Percentiles rank a stretch among this genome's conserved stretches.
phyloP scores from a whole-genome alignment of 2,113 vertebrate species.

The Pseudorasbora parva region DNA sequence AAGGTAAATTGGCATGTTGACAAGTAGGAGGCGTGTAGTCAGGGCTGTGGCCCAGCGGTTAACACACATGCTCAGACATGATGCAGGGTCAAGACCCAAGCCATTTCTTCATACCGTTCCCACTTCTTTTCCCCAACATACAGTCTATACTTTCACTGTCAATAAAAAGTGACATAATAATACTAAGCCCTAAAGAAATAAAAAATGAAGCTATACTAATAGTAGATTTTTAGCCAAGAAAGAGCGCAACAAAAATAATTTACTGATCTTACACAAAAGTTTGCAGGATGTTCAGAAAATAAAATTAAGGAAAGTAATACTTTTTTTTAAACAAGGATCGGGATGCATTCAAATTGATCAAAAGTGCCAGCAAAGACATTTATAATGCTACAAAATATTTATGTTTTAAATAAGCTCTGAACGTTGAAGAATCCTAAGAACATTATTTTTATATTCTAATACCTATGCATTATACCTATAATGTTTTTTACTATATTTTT shows the following conservation, averaged over 20 bases:
- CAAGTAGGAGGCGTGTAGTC: not conserved
- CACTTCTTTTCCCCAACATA: not conserved
- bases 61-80: not conserved
- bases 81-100: not conserved
- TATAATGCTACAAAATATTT: too few species aligned
- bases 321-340: too few species aligned
- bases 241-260: not conserved
- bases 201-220: not conserved
- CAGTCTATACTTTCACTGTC: not conserved
- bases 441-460: too few species aligned
- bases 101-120: not conserved
- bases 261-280: not conserved
- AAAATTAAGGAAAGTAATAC: too few species aligned
- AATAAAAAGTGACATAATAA: not conserved
- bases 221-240: not conserved
- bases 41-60: not conserved
- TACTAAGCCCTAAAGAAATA: too few species aligned
- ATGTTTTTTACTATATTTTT: too few species aligned
- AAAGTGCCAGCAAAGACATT: too few species aligned
- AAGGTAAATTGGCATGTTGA: not conserved
- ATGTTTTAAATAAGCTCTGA: too few species aligned
- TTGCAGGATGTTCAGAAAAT: not conserved
- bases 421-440: too few species aligned
- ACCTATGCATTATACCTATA: too few species aligned
- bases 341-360: too few species aligned